Base-by-base conservation (phyloP, 1,140 invertebrate genomes). In the Leptestheria dahalacensis region DNA sequence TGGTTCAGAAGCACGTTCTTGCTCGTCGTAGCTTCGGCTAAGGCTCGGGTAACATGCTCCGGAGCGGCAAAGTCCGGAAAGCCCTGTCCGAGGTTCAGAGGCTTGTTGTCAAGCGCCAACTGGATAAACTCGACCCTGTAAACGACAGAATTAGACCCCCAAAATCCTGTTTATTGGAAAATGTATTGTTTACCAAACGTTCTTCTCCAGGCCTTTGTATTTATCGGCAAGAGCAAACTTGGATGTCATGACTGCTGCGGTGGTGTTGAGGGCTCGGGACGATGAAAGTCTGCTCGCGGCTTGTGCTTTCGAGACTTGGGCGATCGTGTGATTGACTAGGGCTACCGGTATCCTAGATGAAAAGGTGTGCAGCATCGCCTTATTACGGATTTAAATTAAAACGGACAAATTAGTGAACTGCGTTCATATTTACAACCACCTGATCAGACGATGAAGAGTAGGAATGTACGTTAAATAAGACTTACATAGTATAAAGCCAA, bases 11-110 rank as follows among this genome's bases (percentile, higher is more conserved):
- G 71, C 28, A 81, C 79, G 76, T 93, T 85, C 10, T 82, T 74
- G 53, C 80, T 79, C 3, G 71, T 74, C 0, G 83, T 74, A 48
- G 82, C 80, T 41, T 85, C 77, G 1, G 79, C 75, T 47, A 97
- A 72, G 15, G 86, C 82, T 65, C 92, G 78, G 0, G 83, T 82
- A 0, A 97, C 83, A 77, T 86, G 83, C 46, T 83, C 75, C 0
- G 94, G 92, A 18, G 90, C 82, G 65, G 84, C 79, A 75, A 87
- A 95, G 71, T 99, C 93, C 0, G 95, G 93, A 74, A 98, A 98
- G 2, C 96, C 96, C n/a, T 57, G 47, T 12, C 41, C 47, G 25
- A 48, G 47, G 25, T 48, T 57, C 23, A 48, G 47, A 10, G 47
- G 41, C n/a, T 57, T 48, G 21, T 48, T 26, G 24, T 49, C 33